These are phyloP conservation scores for Oncorhynchus nerka DNA, from an alignment of 2,113 vertebrate genomes.

Conservation along the genomic window DNA sequence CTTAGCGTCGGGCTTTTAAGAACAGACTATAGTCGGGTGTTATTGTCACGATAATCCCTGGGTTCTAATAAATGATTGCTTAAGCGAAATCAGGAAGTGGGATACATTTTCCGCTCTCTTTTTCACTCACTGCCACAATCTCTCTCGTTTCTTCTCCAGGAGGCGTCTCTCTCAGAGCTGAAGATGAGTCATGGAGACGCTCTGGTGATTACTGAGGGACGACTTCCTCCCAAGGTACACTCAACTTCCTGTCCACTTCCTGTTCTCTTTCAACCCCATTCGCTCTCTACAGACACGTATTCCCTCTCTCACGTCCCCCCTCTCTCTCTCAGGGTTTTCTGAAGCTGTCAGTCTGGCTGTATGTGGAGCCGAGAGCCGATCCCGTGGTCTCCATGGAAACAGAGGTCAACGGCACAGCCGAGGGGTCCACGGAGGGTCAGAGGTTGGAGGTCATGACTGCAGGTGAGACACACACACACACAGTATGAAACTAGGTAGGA, in stretches of 20 bases:
- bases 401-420: slow-evolving; percentile 44
- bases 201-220: slow-evolving; percentile 84
- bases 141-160: slow-evolving; percentile 61
- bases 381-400: neutral
- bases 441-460: slow-evolving; percentile 27
- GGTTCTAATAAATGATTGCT: no score
- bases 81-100: no score
- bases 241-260: neutral
- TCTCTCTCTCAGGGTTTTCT: slow-evolving; percentile 80
- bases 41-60: no score
- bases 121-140: neutral
- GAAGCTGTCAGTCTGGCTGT: slow-evolving; percentile 83
- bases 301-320: neutral
- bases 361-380: slow-evolving; percentile 40
- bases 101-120: neutral
- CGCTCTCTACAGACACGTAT: neutral
- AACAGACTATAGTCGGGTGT: no score
- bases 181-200: slow-evolving; percentile 84
- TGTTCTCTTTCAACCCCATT: neutral
- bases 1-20: no score
- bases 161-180: slow-evolving; percentile 81
- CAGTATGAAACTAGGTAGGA: no score
- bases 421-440: slow-evolving; percentile 45
- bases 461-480: slow-evolving; percentile 50
- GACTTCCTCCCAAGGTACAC: slow-evolving; percentile 82